Percentiles rank a stretch among this genome's conserved stretches.
These are phyloP conservation scores for Indri indri DNA, from an alignment of 2,113 vertebrate species.

Conservation along the genomic window DNA sequence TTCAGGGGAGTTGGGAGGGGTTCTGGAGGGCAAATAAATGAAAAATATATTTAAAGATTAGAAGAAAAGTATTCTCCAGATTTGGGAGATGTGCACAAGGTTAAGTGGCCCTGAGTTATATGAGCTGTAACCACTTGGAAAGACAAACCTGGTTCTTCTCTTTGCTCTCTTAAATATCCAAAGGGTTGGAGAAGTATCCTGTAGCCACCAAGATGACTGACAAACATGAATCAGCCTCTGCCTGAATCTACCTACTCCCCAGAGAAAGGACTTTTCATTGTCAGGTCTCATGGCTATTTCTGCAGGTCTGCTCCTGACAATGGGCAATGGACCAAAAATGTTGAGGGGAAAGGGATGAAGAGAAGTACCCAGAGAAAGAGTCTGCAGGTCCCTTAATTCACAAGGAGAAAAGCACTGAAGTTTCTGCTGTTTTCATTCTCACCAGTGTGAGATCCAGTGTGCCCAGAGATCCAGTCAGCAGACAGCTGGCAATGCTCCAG, in stretches of 20 bases:
- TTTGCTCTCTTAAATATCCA: neutral
- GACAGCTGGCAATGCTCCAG: neutral
- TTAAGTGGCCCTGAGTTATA: neutral
- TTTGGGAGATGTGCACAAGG: neutral
- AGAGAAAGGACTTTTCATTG: neutral
- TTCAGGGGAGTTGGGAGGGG: neutral
- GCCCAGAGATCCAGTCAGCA: neutral
- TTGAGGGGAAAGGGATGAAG: neutral
- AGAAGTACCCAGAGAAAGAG: neutral
- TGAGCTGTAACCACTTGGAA: neutral
- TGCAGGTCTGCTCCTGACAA: slow-evolving; percentile 15
- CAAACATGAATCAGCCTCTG: neutral
- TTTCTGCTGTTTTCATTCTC: neutral
- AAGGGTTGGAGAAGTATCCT: neutral
- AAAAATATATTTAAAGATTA: neutral
- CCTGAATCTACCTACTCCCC: neutral
- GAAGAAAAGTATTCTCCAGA: neutral
- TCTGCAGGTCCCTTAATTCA: neutral
- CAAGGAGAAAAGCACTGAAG: neutral
- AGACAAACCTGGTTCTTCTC: neutral
- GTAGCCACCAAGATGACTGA: neutral
- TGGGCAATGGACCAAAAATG: neutral
- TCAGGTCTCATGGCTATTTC: neutral
- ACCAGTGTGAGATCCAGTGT: neutral
- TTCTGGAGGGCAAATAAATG: neutral